These are phyloP conservation scores for Marisa cornuarietis DNA, from an alignment of 1,140 invertebrate genomes.

Conservation along the genomic window DNA sequence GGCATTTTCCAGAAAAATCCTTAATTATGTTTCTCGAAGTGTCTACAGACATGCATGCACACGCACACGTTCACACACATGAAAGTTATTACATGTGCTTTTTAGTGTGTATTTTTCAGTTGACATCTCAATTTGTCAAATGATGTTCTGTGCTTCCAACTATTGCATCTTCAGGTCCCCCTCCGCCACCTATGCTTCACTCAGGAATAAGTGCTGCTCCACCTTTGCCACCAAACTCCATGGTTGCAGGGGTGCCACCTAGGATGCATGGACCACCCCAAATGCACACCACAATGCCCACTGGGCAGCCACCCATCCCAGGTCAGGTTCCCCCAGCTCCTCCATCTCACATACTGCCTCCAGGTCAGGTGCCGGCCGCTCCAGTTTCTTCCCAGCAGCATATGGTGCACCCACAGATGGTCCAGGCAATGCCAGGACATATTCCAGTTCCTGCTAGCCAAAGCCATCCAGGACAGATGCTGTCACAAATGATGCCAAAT, in stretches of 20 bases:
- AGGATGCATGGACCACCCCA: background rate
- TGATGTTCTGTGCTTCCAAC: background rate
- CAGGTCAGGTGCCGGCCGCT: background rate
- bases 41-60: too few relatives aligned
- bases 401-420: slow-evolving; percentile 5
- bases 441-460: background rate
- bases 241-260: background rate
- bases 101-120: too few relatives aligned
- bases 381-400: slow-evolving; percentile 5
- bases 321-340: slow-evolving; percentile 4
- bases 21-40: too few relatives aligned
- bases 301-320: background rate
- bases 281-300: slow-evolving; percentile 1
- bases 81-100: too few relatives aligned
- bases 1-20: too few relatives aligned
- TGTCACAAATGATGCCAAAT: background rate
- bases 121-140: too few relatives aligned
- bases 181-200: slow-evolving; percentile 28
- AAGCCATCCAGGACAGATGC: too few relatives aligned
- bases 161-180: slow-evolving; percentile 11
- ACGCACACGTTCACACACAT: too few relatives aligned
- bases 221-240: background rate
- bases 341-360: slow-evolving; percentile 1
- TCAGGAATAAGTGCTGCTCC: slow-evolving; percentile 6
- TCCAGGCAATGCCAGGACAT: background rate